Evolutionary conservation across 2,113 vertebrate species (phyloP).

Genomic region (Helogale parvula): DNA sequence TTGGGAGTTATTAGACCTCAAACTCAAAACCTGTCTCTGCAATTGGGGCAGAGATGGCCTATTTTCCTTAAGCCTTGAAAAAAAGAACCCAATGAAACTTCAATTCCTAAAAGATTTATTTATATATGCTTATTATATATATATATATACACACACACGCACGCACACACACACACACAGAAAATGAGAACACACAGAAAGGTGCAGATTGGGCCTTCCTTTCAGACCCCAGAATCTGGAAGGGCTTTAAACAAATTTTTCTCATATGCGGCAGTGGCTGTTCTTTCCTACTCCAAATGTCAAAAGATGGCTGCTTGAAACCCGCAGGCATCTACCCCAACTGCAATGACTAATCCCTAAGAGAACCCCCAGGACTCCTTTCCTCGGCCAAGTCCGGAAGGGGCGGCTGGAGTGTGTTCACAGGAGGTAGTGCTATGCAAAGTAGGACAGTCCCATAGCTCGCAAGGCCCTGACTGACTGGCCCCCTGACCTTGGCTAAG

Average conservation of each 20-base stretch:
- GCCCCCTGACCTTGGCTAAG: not conserved
- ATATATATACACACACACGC: too few relatives aligned
- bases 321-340: not conserved
- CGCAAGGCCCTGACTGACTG: accelerated
- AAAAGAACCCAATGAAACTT: not conserved
- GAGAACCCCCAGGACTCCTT: not conserved
- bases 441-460: too few relatives aligned
- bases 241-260: not conserved
- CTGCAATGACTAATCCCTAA: not conserved
- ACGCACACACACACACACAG: not conserved
- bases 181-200: not conserved
- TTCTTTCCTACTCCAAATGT: not conserved
- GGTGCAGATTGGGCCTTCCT: not conserved
- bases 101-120: not conserved
- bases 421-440: not conserved
- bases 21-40: not conserved
- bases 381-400: not conserved
- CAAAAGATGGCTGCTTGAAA: not conserved
- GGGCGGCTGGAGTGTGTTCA: not conserved
- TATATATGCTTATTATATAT: too few relatives aligned
- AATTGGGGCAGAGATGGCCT: not conserved
- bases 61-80: not conserved
- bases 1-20: not conserved
- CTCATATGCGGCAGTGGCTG: accelerated
- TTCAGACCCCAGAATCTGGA: not conserved